A percentile compares a stretch with the other conserved stretches of the same genome.
Conservation (phyloP, 2,113 vertebrate species). For the Globicephala melas region DNA sequence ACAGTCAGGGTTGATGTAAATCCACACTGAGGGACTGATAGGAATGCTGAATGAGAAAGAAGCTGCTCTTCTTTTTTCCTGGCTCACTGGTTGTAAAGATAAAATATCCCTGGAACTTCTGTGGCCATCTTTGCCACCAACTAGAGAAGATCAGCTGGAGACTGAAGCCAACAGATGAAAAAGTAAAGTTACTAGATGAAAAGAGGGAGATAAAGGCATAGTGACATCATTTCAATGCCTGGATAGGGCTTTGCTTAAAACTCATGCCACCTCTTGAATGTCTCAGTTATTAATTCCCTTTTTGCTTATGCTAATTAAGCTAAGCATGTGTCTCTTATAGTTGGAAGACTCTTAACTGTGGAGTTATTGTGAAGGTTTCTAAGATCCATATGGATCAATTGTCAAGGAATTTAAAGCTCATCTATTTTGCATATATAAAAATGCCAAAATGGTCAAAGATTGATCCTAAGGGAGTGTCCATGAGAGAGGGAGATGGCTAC, state of each 20-base stretch:
- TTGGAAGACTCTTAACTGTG: not conserved
- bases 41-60: not conserved
- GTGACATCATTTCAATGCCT: not conserved
- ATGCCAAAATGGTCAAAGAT: not conserved
- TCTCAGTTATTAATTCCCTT: not conserved
- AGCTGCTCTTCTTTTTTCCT: not conserved
- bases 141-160: not conserved
- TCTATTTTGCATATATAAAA: not conserved
- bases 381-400: not conserved
- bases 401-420: not conserved
- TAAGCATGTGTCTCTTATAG: not conserved
- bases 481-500: not conserved
- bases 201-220: not conserved
- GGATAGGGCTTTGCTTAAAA: not conserved
- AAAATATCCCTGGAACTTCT: not conserved
- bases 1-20: not conserved
- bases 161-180: not conserved
- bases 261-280: not conserved
- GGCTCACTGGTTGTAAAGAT: not conserved
- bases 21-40: not conserved
- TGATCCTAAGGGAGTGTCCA: not conserved
- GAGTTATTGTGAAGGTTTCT: constrained; percentile 19
- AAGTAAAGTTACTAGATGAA: not conserved
- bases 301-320: not conserved
- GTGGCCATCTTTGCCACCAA: not conserved